A percentile compares a stretch with the other conserved stretches of the same genome.
These are phyloP conservation scores for Callyntrura guangdongensis DNA, from an alignment of 2,888 invertebrate genomes.

Conservation along the genomic window DNA sequence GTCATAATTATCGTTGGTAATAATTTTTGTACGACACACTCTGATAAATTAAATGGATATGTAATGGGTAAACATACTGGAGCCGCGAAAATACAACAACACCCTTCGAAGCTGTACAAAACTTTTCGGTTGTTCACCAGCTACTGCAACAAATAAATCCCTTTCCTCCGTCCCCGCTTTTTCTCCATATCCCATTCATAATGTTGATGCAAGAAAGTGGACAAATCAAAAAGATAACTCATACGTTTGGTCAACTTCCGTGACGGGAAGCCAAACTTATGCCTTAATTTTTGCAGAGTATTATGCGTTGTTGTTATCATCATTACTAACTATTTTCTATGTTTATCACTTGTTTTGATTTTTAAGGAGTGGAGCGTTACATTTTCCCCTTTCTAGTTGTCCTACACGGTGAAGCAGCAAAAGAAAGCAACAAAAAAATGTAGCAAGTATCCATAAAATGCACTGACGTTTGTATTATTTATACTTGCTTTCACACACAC, in stretches of 20 bases:
- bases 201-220: slow-evolving; percentile 52
- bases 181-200: slow-evolving; percentile 5
- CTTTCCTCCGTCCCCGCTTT: slow-evolving; percentile 28
- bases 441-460: slow-evolving; percentile 27
- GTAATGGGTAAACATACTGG: neutral
- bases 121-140: neutral
- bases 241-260: slow-evolving; percentile 72
- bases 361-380: neutral
- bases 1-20: neutral
- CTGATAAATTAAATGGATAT: neutral
- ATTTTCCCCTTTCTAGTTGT: neutral
- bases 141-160: slow-evolving; percentile 33
- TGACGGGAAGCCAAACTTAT: slow-evolving; percentile 62
- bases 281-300: slow-evolving; percentile 21
- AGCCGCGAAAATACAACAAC: neutral
- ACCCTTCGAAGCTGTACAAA: neutral
- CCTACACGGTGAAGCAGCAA: too few relatives aligned
- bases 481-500: slow-evolving; percentile 24
- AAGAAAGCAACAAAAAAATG: neutral
- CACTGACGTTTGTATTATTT: slow-evolving; percentile 33
- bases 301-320: slow-evolving; percentile 15
- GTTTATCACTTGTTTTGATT: slow-evolving; percentile 16
- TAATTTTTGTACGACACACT: neutral
- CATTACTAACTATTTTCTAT: neutral
- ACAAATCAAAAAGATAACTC: slow-evolving; percentile 62